Evolutionary conservation across 2,888 invertebrate species (phyloP), one percentile per base, ranked within the genome.

Genomic region (Torymus texanus): DNA sequence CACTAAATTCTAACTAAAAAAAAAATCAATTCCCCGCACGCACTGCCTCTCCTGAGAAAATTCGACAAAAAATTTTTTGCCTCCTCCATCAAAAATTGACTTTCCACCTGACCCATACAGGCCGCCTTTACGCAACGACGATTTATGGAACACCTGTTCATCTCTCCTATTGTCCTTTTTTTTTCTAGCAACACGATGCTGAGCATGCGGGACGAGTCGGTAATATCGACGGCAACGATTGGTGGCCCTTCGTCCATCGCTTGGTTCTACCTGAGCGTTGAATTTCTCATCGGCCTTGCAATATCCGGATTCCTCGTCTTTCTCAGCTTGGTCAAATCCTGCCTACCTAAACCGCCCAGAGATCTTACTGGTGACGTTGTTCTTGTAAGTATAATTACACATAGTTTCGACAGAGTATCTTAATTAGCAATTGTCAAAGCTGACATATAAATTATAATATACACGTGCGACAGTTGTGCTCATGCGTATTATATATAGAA

Each of bases 301-400:
- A 66, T 90, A 51, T 86, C 88, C 51, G 83, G 83, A 41, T 82
- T 85, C 21, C 73, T 89, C 8, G 68, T 83, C 0, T 51, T 87
- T 1, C 84, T 90, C 14, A 78, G 78, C 24, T 1, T 86, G 3
- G 74, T 90, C 12, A 88, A 87, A 73, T 85, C 86, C 0, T 50
- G 86, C n/a, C 71, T 90, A n/a, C 90, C 90, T 29, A 86, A 87
- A 66, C 90, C 90, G 41, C 89, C 90, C 21, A 86, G 89, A 59
- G 87, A 88, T 78, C 76, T 90, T 1, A 84, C 83, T 1, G 88
- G 88, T 24, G 84, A 89, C 56, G 85, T 88, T 5, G 89, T 89
- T 61, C 66, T 90, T 85, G 90, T 90, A 84, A 84, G 68, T 66
- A 16, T 11, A 18, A 51, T 41, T 21, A 21, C 2, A 21, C 21